These are phyloP conservation scores for Noctilio leporinus DNA, from an alignment of 2,113 vertebrate genomes.

Conservation along the genomic window DNA sequence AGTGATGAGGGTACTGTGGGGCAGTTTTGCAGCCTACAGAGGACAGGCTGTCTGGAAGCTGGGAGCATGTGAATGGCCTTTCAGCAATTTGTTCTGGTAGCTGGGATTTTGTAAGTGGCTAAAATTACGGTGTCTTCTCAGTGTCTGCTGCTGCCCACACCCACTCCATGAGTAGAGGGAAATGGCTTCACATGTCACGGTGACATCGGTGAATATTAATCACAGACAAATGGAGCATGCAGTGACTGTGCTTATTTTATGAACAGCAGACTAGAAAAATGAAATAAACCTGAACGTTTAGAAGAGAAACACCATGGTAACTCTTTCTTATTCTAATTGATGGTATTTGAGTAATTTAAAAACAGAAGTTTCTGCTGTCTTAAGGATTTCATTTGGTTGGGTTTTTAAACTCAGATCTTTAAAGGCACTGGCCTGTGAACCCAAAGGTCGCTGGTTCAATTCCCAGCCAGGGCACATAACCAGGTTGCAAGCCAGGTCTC, in stretches of 20 bases:
- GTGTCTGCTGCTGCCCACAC: neutral
- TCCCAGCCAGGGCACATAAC: too few species aligned
- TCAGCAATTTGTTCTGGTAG: neutral
- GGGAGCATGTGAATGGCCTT: neutral
- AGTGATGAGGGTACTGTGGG: neutral
- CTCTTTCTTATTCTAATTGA: neutral
- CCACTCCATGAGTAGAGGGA: neutral
- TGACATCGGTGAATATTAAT: conserved; percentile 11
- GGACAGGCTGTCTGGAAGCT: neutral
- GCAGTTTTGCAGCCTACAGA: neutral
- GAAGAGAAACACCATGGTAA: neutral
- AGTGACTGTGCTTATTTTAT: neutral
- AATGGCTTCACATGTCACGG: neutral
- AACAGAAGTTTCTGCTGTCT: neutral
- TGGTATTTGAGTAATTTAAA: neutral
- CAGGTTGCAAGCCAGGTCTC: too few species aligned
- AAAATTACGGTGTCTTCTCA: neutral
- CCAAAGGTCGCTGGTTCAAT: too few species aligned
- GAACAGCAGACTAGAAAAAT: neutral
- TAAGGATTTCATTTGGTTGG: neutral
- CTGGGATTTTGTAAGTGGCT: neutral
- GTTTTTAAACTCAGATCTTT: neutral
- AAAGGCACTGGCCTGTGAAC: too few species aligned
- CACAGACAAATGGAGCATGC: neutral
- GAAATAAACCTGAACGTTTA: neutral